Evolutionary conservation across 2,113 vertebrate species (phyloP).

Genomic region (Astur gentilis): DNA sequence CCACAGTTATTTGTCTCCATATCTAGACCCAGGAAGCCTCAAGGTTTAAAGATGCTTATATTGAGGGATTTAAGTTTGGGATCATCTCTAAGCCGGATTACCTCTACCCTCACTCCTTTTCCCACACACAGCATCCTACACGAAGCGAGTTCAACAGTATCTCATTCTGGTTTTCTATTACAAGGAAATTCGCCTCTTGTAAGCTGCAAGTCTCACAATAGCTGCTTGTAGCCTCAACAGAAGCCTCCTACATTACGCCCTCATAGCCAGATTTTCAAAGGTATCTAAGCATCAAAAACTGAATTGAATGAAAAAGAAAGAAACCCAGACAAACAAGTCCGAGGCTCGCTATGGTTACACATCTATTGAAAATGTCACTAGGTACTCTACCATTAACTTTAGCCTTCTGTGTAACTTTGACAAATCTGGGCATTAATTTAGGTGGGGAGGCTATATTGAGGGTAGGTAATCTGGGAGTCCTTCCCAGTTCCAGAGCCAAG

Average conservation of each 20-base stretch:
- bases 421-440: background rate
- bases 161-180: slow-evolving; percentile 20
- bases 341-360: background rate
- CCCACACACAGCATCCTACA: background rate
- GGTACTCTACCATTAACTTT: background rate
- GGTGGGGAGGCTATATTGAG: background rate
- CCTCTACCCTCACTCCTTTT: background rate
- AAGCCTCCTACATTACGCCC: background rate
- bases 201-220: background rate
- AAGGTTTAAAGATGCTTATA: background rate
- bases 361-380: background rate
- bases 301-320: background rate
- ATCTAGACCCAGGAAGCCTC: background rate
- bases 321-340: background rate
- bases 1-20: background rate
- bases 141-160: slow-evolving; percentile 6
- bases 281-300: background rate
- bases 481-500: background rate
- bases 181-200: background rate
- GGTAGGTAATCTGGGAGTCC: background rate
- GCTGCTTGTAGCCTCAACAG: background rate
- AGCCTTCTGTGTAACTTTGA: background rate
- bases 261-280: background rate
- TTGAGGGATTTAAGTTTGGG: background rate
- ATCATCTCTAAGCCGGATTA: background rate